Base-by-base conservation (phyloP, 2,888 invertebrate genomes). In the Luffia ferchaultella region DNA sequence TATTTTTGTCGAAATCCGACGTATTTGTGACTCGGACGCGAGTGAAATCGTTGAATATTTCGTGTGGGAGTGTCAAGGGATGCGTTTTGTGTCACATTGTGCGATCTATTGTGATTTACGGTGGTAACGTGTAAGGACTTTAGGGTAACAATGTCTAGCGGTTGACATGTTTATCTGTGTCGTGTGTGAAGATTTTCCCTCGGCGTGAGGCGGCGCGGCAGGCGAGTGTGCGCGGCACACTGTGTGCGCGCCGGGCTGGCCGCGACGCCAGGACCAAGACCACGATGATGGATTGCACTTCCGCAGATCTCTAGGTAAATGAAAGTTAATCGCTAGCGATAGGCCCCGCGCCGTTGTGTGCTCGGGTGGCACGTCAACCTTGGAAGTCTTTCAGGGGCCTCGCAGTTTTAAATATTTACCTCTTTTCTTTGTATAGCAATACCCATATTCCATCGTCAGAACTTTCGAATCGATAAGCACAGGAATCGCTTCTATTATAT, bases 151-250 rank as follows among this genome's bases (percentile, higher is more conserved):
- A 82, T 83, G 82, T 83, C 76, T 80, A 80, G 76, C 69, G 79
- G 78, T 83, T 83, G 83, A 83, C 83, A 83, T 83, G 83, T 83
- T 83, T 83, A 83, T 83, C 83, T 82, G 82, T 83, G 79, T 76
- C 80, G 82, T 83, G 79, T 82, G 79, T 82, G 83, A 83, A 82
- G 83, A 82, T 82, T 83, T 83, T 83, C 82, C 83, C 82, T 80
- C 83, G 72, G 80, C 74, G 82, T 82, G 80, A 82, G 80, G 79
- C 78, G 60, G 73, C 76, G 75, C 64, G 71, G 80, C 76, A 77
- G 68, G 75, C 64, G 64, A 7, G 18, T 40, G 12, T 60, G 41
- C 19, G 18, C 66, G 60, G 70, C 64, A 67, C 62, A n/a, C 56
- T 63, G 73, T 73, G 80, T 77, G 77, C 60, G 76, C 69, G 73